Evolutionary conservation across 2,888 invertebrate genomes (phyloP).

Genomic region (Hesperia comma): DNA sequence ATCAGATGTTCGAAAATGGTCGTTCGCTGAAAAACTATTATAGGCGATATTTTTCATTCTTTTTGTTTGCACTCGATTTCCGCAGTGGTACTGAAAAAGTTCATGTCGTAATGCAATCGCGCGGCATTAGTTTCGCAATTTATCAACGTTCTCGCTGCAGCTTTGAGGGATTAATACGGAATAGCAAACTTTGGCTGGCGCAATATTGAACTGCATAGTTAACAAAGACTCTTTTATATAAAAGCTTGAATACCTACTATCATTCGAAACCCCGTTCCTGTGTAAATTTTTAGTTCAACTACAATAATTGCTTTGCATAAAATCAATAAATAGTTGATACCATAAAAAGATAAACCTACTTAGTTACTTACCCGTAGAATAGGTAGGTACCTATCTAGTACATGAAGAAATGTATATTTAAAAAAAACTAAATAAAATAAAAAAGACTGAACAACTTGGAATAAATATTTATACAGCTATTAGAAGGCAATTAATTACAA

Average conservation of each 20-base stretch:
- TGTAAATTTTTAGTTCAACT: background rate
- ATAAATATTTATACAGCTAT: too few relatives aligned
- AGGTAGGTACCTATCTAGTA: too few relatives aligned
- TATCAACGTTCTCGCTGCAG: constrained; percentile 74
- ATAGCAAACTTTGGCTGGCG: constrained; percentile 49
- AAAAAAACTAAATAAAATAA: too few relatives aligned
- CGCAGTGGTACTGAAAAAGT: constrained; percentile 79
- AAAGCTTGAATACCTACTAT: background rate
- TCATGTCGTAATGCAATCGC: constrained; percentile 81
- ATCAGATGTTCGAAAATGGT: constrained; percentile 67
- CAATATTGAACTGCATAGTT: constrained; percentile 64
- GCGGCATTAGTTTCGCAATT: constrained; percentile 78
- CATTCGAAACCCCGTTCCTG: background rate
- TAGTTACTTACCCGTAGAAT: too few relatives aligned
- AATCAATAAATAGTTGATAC: too few relatives aligned
- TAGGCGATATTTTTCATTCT: constrained; percentile 71
- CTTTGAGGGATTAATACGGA: constrained; percentile 81
- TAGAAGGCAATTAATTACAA: too few relatives aligned
- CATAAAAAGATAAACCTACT: too few relatives aligned
- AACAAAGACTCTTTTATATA: constrained; percentile 43
- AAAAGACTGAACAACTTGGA: too few relatives aligned
- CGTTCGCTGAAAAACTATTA: constrained; percentile 67
- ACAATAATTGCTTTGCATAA: background rate
- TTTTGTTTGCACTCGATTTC: constrained; percentile 67
- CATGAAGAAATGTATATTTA: too few relatives aligned